phyloP scores from a whole-genome alignment of 2,113 vertebrate species.

The Merops nubicus region DNA sequence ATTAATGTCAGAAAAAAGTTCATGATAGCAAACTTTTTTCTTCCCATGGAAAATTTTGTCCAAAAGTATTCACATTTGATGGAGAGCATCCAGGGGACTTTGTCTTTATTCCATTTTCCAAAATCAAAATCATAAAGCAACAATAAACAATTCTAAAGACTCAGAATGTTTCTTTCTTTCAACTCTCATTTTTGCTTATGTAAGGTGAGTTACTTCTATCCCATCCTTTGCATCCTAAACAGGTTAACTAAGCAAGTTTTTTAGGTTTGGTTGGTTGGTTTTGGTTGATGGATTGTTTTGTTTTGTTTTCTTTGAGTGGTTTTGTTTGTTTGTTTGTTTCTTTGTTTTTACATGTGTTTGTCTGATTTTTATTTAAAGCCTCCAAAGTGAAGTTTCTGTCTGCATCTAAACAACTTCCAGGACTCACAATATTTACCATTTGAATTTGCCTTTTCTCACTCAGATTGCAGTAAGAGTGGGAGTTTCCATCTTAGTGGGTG shows the following conservation, averaged over 20 bases:
- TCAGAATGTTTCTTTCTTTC: neutral
- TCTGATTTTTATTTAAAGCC: neutral
- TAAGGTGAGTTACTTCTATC: neutral
- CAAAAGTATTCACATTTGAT: neutral
- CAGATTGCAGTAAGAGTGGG: neutral
- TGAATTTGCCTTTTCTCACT: neutral
- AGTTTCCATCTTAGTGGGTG: neutral
- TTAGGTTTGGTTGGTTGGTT: too few species aligned
- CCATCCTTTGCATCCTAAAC: neutral
- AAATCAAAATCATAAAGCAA: neutral
- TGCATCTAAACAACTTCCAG: neutral
- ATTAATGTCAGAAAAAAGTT: neutral
- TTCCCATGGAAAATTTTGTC: neutral
- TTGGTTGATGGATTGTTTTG: too few species aligned
- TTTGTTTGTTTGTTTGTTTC: neutral
- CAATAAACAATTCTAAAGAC: neutral
- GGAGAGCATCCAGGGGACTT: neutral
- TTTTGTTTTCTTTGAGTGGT: too few species aligned
- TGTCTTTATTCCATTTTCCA: neutral
- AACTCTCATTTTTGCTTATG: neutral
- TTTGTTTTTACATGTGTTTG: neutral
- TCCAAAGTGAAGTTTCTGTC: accelerated
- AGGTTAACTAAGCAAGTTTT: neutral
- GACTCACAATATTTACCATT: neutral
- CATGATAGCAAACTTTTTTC: neutral